These are phyloP conservation scores for Ciconia stormi DNA, from an alignment of 2,113 vertebrate genomes.

Conservation along the genomic window DNA sequence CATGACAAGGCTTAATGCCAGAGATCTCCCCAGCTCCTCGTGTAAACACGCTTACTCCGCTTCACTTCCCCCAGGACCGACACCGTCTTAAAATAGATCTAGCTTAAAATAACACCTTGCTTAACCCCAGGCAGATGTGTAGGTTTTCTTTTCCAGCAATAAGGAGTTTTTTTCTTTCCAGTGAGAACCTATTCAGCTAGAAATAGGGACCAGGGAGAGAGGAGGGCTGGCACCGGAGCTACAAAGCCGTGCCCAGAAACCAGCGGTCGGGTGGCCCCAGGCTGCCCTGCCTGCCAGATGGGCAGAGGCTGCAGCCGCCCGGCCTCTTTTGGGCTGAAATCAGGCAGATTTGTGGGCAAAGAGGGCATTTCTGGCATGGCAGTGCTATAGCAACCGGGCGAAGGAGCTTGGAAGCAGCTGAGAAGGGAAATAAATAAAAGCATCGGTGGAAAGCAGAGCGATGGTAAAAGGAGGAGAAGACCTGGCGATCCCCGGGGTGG, in stretches of 20 bases:
- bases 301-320: background rate
- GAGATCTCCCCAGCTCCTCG: background rate
- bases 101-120: slow-evolving; percentile 25
- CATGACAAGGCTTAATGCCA: background rate
- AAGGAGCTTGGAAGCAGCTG: background rate
- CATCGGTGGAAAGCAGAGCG: fast-evolving
- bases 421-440: background rate
- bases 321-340: background rate
- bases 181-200: background rate
- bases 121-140: background rate
- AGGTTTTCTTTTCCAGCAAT: background rate
- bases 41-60: background rate
- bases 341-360: background rate
- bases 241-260: background rate
- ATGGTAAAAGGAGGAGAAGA: background rate
- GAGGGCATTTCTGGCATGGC: background rate
- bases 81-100: background rate
- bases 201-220: background rate
- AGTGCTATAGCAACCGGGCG: background rate
- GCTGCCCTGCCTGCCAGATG: background rate
- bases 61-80: background rate
- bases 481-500: fast-evolving
- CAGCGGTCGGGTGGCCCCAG: fast-evolving
- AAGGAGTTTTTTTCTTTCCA: background rate
- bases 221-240: background rate